A percentile compares a stretch with the other conserved stretches of the same genome.
Evolutionary conservation across 2,113 vertebrate genomes (phyloP).

Genomic region (Narcine bancroftii): DNA sequence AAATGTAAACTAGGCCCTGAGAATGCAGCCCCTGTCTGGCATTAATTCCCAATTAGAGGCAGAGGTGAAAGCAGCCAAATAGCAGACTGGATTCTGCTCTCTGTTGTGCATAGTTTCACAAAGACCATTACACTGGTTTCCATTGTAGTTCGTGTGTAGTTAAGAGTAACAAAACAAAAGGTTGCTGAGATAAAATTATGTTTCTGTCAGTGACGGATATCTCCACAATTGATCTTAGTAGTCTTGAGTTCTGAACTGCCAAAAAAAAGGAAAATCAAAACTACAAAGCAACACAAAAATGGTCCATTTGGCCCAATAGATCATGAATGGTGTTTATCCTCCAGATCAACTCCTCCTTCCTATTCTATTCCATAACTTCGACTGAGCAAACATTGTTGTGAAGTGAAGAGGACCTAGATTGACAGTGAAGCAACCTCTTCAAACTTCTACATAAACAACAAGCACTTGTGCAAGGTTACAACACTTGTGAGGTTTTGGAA

Average conservation of each 20-base stretch:
- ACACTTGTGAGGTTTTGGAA: neutral
- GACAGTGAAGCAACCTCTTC: neutral
- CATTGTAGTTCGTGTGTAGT: neutral
- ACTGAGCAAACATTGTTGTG: neutral
- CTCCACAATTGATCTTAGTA: neutral
- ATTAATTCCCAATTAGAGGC: neutral
- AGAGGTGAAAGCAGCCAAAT: neutral
- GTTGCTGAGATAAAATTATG: neutral
- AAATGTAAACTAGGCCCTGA: neutral
- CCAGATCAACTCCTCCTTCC: no score
- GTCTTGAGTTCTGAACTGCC: no score
- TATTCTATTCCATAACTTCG: neutral
- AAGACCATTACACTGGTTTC: neutral
- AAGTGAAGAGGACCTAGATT: neutral
- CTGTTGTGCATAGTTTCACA: neutral
- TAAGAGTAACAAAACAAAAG: constrained; percentile 13
- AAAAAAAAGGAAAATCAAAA: neutral
- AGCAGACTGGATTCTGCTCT: neutral
- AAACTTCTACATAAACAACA: neutral
- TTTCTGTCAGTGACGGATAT: neutral
- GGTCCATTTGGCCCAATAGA: no score
- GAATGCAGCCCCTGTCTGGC: neutral
- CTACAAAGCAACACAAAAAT: no score
- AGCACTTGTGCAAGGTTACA: neutral
- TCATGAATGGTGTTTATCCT: no score